Evolutionary conservation across 2,113 vertebrate species (phyloP).

Genomic region (Todiramphus saurophagus): DNA sequence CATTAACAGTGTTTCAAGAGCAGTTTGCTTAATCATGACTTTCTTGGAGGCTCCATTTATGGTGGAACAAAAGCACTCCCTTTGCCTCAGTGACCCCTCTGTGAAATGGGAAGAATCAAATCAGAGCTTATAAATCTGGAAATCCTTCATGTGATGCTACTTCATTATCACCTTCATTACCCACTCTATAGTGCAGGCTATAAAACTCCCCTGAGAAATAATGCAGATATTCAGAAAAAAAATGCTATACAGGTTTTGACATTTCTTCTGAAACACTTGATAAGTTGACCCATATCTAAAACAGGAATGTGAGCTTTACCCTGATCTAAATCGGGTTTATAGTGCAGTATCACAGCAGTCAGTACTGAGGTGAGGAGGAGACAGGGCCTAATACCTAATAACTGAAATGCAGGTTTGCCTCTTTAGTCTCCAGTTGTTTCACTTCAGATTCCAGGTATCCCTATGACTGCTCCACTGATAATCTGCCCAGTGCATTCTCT

Average conservation of each 20-base stretch:
- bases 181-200: background rate
- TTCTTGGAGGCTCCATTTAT: background rate
- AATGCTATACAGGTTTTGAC: background rate
- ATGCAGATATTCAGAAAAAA: background rate
- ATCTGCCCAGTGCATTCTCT: background rate
- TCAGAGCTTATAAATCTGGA: background rate
- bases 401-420: background rate
- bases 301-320: background rate
- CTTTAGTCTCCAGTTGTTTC: background rate
- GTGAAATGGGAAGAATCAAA: background rate
- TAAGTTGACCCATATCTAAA: background rate
- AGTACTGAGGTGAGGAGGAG: background rate
- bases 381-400: background rate
- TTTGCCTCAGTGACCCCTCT: background rate
- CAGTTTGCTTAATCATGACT: background rate
- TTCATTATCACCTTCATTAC: background rate
- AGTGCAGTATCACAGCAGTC: background rate
- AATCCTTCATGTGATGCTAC: background rate
- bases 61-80: background rate
- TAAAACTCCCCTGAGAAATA: background rate
- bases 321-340: background rate
- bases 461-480: fast-evolving
- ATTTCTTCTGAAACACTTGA: background rate
- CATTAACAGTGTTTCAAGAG: background rate
- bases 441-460: background rate